Percentiles rank a stretch among this genome's conserved stretches.
Evolutionary conservation across 1,140 invertebrate genomes (phyloP).

Genomic region (Tetramorium simillimum): DNA sequence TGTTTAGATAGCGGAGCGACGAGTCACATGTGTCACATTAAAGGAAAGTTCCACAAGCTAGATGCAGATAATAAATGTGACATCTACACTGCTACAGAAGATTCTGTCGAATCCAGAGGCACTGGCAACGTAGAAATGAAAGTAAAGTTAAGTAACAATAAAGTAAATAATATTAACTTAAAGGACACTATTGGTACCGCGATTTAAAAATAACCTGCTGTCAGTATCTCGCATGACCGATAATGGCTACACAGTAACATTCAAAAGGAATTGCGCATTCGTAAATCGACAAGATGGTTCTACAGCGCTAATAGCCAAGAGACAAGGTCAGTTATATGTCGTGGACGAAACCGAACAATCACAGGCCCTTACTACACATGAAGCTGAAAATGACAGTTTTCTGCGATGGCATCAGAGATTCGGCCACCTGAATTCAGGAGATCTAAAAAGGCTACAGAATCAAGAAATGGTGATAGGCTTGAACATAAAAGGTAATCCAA

Average conservation of each 20-base stretch:
- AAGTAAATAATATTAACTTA: slow-evolving; percentile 37
- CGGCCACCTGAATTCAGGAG: slow-evolving; percentile 8
- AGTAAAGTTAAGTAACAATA: not conserved
- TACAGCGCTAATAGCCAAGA: not conserved
- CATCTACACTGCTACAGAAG: slow-evolving; percentile 12
- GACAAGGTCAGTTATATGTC: slow-evolving; percentile 50
- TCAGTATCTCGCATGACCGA: slow-evolving; percentile 45
- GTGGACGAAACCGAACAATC: slow-evolving; percentile 68
- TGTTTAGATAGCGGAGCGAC: slow-evolving; percentile 27
- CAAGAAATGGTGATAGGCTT: slow-evolving; percentile 16
- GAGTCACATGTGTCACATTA: not conserved
- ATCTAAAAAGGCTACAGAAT: not conserved
- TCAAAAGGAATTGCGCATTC: not conserved
- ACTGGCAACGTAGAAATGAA: not conserved
- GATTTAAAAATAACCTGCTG: slow-evolving; percentile 47
- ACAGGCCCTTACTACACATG: slow-evolving; percentile 65
- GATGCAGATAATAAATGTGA: not conserved
- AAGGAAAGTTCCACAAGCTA: not conserved
- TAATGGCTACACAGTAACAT: slow-evolving; percentile 47
- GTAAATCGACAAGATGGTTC: slow-evolving; percentile 14
- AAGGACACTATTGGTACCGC: slow-evolving; percentile 48
- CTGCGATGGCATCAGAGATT: slow-evolving; percentile 59
- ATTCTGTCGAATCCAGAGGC: not conserved
- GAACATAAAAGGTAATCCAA: not conserved
- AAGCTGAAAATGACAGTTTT: slow-evolving; percentile 75